These are phyloP conservation scores for Ferdinandea cuprea DNA, from an alignment of 2,888 invertebrate genomes.

Conservation along the genomic window DNA sequence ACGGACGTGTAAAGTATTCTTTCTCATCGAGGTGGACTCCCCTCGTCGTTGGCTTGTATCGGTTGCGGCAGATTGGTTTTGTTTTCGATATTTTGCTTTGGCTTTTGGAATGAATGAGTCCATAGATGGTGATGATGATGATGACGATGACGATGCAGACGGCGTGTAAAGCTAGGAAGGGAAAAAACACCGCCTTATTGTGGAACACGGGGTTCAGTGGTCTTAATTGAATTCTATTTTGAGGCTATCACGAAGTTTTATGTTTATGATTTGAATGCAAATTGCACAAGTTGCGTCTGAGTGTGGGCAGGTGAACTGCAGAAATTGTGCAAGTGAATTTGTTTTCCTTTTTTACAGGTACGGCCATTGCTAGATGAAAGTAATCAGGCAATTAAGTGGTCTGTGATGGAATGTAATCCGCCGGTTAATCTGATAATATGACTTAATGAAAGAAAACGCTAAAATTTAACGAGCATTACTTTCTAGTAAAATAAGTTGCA, in stretches of 20 bases:
- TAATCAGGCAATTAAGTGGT: slow-evolving; percentile 2
- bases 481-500: too few species aligned
- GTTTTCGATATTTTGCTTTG: slow-evolving; percentile 47
- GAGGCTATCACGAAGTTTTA: slow-evolving; percentile 69
- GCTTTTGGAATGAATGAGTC: slow-evolving; percentile 36
- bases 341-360: not conserved
- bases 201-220: slow-evolving; percentile 63
- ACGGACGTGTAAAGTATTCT: not conserved
- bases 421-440: not conserved
- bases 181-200: slow-evolving; percentile 4
- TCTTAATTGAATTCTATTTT: slow-evolving; percentile 72
- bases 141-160: not conserved
- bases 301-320: slow-evolving; percentile 53
- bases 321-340: slow-evolving; percentile 2
- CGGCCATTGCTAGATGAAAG: slow-evolving; percentile 11
- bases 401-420: not conserved
- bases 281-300: slow-evolving; percentile 38
- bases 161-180: not conserved
- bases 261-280: slow-evolving; percentile 65
- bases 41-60: not conserved
- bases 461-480: too few species aligned
- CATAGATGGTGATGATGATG: slow-evolving; percentile 3
- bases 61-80: slow-evolving; percentile 57
- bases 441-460: not conserved
- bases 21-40: not conserved